Base-by-base conservation (phyloP, 2,113 vertebrate species). In the Sceloporus tristichus region DNA sequence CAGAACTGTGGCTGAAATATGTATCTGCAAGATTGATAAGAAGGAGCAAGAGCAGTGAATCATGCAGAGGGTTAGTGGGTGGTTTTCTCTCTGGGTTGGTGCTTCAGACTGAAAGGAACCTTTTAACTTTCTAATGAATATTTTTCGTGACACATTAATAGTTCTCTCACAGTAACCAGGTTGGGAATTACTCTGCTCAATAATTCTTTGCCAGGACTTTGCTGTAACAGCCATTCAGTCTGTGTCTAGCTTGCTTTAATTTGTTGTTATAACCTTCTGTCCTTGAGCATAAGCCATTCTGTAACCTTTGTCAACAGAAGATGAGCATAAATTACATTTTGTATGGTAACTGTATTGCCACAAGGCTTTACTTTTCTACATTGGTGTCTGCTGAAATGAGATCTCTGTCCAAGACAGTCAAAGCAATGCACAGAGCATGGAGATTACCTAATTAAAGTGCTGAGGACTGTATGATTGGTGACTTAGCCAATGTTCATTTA, bases 401-500 rank as follows among this genome's bases (percentile, higher is more conserved):
- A 91, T 19, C 1, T 92, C 93, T 90, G 90, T 92, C 92, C 89
- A 2, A 88, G 90, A 84, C 87, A 87, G 90, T 82, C 82, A 92
- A 54, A 87, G 66, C 0, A 0, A 86, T 87, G 10, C 34, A 87
- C 81, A 85, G 85, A 90, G 87, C 84, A 68, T 42, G 76, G 87
- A 92, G 88, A 91, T 95, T 82, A 95, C 93, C 90, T 95, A 94
- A 95, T 91, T 93, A 91, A 89, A 86, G 23, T 76, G 38, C 93
- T 94, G 92, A 94, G 93, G 0, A 9, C 92, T 90, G 11, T 81
- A 40, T 91, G 93, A 91, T 90, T 54, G 90, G 87, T 89, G 84
- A 70, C 85, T 93, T 95, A 92, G 87, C 89, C 68, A 83, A 0
- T 97, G 96, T 97, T 97, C 94, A 91, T 95, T 97, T 96, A 95